phyloP scores from a whole-genome alignment of 2,888 invertebrate species.

The Melikaiella ostensackeni region DNA sequence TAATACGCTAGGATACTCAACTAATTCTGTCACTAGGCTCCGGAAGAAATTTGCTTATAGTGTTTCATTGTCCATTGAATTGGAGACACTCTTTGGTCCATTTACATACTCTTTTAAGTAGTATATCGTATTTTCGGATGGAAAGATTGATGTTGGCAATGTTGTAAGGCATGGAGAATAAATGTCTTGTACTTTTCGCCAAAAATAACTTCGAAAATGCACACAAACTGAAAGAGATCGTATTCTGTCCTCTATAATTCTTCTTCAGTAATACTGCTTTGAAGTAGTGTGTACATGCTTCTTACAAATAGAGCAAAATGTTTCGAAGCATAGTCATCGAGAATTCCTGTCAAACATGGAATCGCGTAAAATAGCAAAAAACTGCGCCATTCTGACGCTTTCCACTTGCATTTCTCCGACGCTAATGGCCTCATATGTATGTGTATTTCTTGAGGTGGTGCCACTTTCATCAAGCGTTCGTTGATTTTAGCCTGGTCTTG shows the following conservation, averaged over 20 bases:
- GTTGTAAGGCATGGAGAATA: constrained; percentile 38
- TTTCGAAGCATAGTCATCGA: constrained; percentile 3
- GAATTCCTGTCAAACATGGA: constrained; percentile 22
- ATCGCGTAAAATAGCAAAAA: constrained; percentile 25
- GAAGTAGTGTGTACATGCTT: constrained; percentile 11
- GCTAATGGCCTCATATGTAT: constrained; percentile 20
- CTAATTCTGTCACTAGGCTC: neutral
- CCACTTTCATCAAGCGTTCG: constrained; percentile 25
- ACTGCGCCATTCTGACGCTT: constrained; percentile 28
- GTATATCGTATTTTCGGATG: constrained; percentile 41
- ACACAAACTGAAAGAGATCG: constrained; percentile 19
- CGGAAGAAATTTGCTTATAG: neutral
- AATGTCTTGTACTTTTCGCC: constrained; percentile 31
- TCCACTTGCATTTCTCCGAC: neutral
- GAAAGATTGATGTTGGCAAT: constrained; percentile 38
- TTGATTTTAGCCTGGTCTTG: too few species aligned
- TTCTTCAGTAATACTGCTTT: constrained; percentile 12
- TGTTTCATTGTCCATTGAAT: constrained; percentile 43
- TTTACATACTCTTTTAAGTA: constrained; percentile 34
- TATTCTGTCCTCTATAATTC: constrained; percentile 1
- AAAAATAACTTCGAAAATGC: constrained; percentile 20
- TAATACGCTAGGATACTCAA: neutral
- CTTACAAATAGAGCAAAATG: constrained; percentile 22
- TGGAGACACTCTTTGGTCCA: constrained; percentile 40
- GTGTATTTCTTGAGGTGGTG: constrained; percentile 33